A percentile compares a stretch with the other conserved stretches of the same genome.
These are phyloP conservation scores for Discoglossus pictus DNA, from an alignment of 2,797 vertebrate species.

Conservation along the genomic window DNA sequence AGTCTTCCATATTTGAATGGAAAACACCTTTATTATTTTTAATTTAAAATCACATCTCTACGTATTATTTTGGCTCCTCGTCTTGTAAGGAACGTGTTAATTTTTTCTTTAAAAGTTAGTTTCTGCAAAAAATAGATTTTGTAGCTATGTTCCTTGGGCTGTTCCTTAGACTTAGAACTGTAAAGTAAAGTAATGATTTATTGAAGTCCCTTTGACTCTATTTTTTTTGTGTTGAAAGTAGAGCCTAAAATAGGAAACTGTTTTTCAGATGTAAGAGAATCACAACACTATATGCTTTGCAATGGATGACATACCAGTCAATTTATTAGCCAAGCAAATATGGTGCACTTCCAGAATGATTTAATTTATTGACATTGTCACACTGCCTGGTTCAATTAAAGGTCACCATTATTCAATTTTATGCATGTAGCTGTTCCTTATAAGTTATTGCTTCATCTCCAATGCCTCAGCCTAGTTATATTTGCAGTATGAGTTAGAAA, in stretches of 20 bases:
- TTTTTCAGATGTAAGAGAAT: conserved; percentile 51
- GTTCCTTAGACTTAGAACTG: conserved; percentile 24
- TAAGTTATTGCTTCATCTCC: conserved; percentile 37
- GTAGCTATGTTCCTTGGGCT: conserved; percentile 20
- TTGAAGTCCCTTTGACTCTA: conserved; percentile 22
- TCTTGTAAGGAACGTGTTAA: no score
- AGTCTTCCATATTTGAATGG: no score
- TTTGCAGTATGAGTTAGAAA: conserved; percentile 12
- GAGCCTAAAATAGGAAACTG: conserved; percentile 44
- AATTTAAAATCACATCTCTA: no score
- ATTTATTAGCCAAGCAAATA: conserved; percentile 52
- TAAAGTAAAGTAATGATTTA: conserved; percentile 33
- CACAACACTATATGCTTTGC: conserved; percentile 33
- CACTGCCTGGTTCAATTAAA: conserved; percentile 51
- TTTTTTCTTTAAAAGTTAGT: not conserved
- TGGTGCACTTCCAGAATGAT: conserved; percentile 47
- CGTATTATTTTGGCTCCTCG: no score
- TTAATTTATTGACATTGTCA: conserved; percentile 63
- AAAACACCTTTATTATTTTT: no score
- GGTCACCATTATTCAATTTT: conserved; percentile 56
- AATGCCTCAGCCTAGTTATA: conserved; percentile 35
- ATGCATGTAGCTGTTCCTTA: conserved; percentile 53
- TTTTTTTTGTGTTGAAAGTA: conserved; percentile 16
- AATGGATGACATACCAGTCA: conserved; percentile 49
- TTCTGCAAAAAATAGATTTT: conserved; percentile 14